phyloP scores from a whole-genome alignment of 2,888 invertebrate species.

The Autographa pulchrina region DNA sequence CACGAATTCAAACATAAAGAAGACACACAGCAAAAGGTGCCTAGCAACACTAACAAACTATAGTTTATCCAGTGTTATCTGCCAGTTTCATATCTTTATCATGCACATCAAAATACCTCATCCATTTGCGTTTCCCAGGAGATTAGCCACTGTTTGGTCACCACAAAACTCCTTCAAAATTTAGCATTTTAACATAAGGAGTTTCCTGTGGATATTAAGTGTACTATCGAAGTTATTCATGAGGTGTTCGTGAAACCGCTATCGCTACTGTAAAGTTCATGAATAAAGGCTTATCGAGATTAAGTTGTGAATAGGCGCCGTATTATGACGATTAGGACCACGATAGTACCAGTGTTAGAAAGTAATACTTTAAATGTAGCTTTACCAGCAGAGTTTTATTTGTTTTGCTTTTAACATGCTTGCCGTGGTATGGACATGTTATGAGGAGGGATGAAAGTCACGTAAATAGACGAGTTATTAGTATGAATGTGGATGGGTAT shows the following conservation, averaged over 20 bases:
- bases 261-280: not conserved
- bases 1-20: no score
- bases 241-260: not conserved
- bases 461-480: no score
- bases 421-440: no score
- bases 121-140: not conserved
- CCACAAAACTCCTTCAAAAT: not conserved
- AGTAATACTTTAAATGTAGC: no score
- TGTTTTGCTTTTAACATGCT: no score
- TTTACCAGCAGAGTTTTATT: no score
- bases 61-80: not conserved
- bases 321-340: no score
- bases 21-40: no score
- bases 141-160: not conserved
- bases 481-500: no score
- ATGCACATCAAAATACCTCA: not conserved
- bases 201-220: not conserved
- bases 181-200: not conserved
- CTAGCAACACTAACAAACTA: no score
- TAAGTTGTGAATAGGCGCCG: not conserved
- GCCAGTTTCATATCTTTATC: not conserved
- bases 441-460: no score
- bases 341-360: no score
- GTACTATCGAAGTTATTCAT: not conserved
- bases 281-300: not conserved